These are phyloP conservation scores for Caranx ignobilis DNA, from an alignment of 2,113 vertebrate species.

Conservation along the genomic window DNA sequence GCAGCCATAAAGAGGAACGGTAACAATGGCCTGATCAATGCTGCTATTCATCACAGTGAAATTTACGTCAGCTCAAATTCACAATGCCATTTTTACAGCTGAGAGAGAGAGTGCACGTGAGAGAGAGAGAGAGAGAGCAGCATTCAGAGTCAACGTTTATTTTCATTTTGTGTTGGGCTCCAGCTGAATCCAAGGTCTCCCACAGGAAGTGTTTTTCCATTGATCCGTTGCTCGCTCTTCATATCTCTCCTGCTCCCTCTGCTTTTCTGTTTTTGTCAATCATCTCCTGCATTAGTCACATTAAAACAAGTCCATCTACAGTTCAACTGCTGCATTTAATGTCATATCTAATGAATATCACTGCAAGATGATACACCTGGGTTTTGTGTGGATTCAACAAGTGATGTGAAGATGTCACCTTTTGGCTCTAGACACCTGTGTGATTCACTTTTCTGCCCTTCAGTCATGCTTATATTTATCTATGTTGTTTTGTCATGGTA, in stretches of 20 bases:
- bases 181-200: slow-evolving; percentile 30
- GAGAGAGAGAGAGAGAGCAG: neutral
- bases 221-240: slow-evolving; percentile 2
- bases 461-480: too few relatives aligned
- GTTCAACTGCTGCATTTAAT: neutral
- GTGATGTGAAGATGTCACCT: too few relatives aligned
- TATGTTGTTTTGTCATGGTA: too few relatives aligned
- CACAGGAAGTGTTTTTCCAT: slow-evolving; percentile 14
- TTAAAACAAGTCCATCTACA: neutral
- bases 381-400: too few relatives aligned
- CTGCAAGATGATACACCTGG: too few relatives aligned
- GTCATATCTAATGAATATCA: too few relatives aligned
- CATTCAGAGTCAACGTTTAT: neutral
- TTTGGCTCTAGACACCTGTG: too few relatives aligned
- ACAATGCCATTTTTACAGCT: slow-evolving; percentile 23
- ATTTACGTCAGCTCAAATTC: slow-evolving; percentile 50
- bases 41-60: slow-evolving; percentile 57
- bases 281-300: neutral
- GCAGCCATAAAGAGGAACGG: slow-evolving; percentile 32
- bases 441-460: too few relatives aligned
- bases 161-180: slow-evolving; percentile 30
- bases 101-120: neutral
- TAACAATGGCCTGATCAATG: slow-evolving; percentile 49
- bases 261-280: neutral
- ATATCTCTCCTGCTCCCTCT: neutral